Percentiles rank a stretch among this genome's conserved stretches.
Conservation (phyloP, 2,113 vertebrate genomes). For the Cyanistes caeruleus region DNA sequence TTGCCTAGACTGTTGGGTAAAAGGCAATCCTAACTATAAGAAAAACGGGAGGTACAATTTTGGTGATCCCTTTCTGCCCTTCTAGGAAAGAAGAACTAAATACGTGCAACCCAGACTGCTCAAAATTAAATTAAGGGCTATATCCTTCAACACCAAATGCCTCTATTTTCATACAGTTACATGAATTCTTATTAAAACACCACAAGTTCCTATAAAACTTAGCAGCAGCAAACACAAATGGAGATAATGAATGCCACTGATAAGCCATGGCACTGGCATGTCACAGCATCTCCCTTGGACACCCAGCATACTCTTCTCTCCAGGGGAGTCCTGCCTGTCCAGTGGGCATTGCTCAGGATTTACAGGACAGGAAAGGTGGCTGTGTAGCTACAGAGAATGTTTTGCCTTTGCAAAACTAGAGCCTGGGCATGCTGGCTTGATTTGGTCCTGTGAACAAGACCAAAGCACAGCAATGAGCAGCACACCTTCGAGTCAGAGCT, state of each 20-base stretch:
- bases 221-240: background rate
- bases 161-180: background rate
- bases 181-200: background rate
- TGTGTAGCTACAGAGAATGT: background rate
- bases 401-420: background rate
- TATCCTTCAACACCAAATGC: background rate
- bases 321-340: accelerated
- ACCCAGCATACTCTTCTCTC: background rate
- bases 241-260: background rate
- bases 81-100: background rate
- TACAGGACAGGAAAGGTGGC: background rate
- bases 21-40: background rate
- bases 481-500: background rate
- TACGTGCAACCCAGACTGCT: background rate
- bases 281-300: background rate
- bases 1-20: background rate
- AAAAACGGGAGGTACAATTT: background rate
- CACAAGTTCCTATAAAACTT: background rate
- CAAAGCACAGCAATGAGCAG: background rate
- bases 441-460: accelerated
- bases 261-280: accelerated
- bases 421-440: background rate
- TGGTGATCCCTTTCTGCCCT: background rate
- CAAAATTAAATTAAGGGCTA: background rate
- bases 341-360: background rate